Base-by-base conservation (phyloP, 2,888 invertebrate genomes). In the Scaptomyza cyrtandrae region DNA sequence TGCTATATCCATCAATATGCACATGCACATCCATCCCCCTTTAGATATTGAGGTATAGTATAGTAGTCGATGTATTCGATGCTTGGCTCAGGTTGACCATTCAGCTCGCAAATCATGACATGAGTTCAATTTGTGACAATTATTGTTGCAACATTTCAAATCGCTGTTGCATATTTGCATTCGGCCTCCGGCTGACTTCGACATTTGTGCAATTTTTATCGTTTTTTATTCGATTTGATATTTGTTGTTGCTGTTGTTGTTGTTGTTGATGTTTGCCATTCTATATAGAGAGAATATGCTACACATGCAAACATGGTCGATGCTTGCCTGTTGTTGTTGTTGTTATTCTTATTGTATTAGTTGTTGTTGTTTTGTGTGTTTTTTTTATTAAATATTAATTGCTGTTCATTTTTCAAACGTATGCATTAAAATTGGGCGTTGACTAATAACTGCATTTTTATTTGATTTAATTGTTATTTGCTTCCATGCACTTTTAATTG, bases 61-160 rank as follows among this genome's bases (percentile, higher is more conserved):
- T 39, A 52, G 63, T 33, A 63, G 27, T 63, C 65, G 59, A 24
- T 35, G 33, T 31, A 59, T 13, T 19, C 54, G 44, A 44, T 53
- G 62, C 35, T 35, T 43, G 54, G 16, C 2, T 14, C 14, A 39
- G 29, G 44, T 56, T 2, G 55, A 49, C 55, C 62, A 41, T 45
- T 39, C 50, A 44, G 55, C 80, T 80, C 78, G 83, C 89, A 88
- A 88, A 88, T 89, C 89, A 89, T 89, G 89, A 88, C 90, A 90
- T 88, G 88, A 89, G 89, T 90, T 89, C 89, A 89, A 89, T 89
- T 89, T 89, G 90, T 89, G 90, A 89, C 89, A 90, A 89, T 89
- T 89, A 89, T 89, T 89, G 80, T 90, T 89, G 90, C 90, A 90
- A 89, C 90, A 89, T 89, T 89, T 89, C 83, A 88, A 77, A 80